A percentile compares a stretch with the other conserved stretches of the same genome.
Evolutionary conservation across 2,113 vertebrate genomes (phyloP).

Genomic region (Elephantulus edwardii): DNA sequence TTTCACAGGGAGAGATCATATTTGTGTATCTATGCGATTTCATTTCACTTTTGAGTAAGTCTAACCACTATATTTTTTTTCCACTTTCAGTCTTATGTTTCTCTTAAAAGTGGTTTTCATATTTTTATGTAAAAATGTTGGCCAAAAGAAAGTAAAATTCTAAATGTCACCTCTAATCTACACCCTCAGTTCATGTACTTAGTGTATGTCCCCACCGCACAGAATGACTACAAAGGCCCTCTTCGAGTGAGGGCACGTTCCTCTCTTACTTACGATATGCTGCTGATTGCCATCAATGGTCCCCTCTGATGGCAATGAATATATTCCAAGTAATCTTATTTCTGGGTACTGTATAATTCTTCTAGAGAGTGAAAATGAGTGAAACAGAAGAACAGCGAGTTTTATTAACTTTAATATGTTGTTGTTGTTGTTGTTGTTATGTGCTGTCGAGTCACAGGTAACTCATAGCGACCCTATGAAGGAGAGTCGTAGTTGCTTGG

Average conservation of each 20-base stretch:
- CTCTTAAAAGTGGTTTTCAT: not conserved
- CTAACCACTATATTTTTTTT: not conserved
- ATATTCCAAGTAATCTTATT: not conserved
- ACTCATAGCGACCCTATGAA: no score
- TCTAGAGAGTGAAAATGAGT: not conserved
- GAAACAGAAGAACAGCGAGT: not conserved
- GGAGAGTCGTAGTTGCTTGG: no score
- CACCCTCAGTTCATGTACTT: no score
- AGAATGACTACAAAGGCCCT: not conserved
- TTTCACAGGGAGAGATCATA: not conserved
- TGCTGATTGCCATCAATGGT: not conserved
- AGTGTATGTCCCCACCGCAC: not conserved
- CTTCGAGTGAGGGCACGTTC: not conserved
- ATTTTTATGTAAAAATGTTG: not conserved
- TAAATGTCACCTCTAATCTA: constrained; percentile 7
- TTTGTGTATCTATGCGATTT: not conserved
- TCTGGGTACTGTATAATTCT: not conserved
- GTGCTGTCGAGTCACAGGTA: no score
- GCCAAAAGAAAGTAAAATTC: constrained; percentile 44
- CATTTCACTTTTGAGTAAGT: not conserved
- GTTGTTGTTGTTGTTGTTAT: no score
- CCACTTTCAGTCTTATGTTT: not conserved
- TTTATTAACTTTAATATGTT: not conserved
- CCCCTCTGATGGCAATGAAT: not conserved
- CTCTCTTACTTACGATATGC: not conserved